These are phyloP conservation scores for Coremacera marginata DNA, from an alignment of 2,888 invertebrate species.

Conservation along the genomic window DNA sequence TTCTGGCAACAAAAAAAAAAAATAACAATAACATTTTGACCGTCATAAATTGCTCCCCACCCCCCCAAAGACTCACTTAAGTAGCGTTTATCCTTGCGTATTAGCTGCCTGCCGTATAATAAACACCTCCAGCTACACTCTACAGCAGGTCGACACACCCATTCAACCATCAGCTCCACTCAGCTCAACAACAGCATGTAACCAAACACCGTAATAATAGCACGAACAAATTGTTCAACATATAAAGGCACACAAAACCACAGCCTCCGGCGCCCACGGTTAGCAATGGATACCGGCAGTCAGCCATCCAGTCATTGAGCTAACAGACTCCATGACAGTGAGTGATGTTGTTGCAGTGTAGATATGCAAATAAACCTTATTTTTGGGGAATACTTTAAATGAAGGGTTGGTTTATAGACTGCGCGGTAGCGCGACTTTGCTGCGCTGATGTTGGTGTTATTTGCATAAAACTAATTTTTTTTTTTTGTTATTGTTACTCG, in stretches of 20 bases:
- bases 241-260: slow-evolving; percentile 38
- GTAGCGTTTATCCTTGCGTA: slow-evolving; percentile 51
- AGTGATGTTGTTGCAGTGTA: slow-evolving; percentile 5
- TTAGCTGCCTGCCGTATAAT: slow-evolving; percentile 37
- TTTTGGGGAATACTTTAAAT: background rate
- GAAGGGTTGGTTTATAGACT: slow-evolving; percentile 24
- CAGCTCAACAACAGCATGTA: background rate
- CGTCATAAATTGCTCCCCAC: slow-evolving; percentile 61
- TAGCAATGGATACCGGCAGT: slow-evolving; percentile 46
- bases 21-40: slow-evolving; percentile 60
- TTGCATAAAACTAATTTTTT: background rate
- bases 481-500: background rate
- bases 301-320: background rate
- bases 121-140: slow-evolving; percentile 36
- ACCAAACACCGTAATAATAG: slow-evolving; percentile 66
- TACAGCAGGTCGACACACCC: background rate
- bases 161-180: background rate
- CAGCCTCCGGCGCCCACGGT: slow-evolving; percentile 41
- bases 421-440: background rate
- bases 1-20: slow-evolving; percentile 48
- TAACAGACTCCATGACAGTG: slow-evolving; percentile 18
- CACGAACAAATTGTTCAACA: slow-evolving; percentile 54
- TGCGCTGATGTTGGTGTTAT: slow-evolving; percentile 12
- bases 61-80: slow-evolving; percentile 59
- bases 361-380: slow-evolving; percentile 28